Conservation (phyloP, 2,888 invertebrate genomes). For the Ichneumon xanthorius region DNA sequence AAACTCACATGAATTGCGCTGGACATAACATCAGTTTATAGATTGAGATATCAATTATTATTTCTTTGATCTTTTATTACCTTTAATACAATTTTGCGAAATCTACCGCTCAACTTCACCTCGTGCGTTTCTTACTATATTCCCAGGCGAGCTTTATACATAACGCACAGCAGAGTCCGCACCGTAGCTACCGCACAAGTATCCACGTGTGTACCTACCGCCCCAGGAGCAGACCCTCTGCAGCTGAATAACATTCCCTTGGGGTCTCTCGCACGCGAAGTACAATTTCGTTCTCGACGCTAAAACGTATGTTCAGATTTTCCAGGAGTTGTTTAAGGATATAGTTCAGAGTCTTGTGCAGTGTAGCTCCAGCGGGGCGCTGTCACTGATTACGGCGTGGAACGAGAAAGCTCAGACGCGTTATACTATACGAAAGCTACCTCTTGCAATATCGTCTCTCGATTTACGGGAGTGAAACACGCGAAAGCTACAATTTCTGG, state of each 20-base stretch:
- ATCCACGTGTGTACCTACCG: slow-evolving; percentile 7
- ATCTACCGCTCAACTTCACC: neutral
- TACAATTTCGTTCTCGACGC: slow-evolving; percentile 27
- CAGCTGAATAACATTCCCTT: slow-evolving; percentile 34
- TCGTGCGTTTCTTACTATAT: neutral
- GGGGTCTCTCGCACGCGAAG: slow-evolving; percentile 20
- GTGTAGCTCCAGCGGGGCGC: slow-evolving; percentile 29
- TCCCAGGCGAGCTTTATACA: neutral
- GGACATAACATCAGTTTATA: neutral
- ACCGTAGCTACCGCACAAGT: neutral
- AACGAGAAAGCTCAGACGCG: slow-evolving; percentile 47
- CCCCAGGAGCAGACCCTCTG: neutral
- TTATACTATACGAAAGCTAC: slow-evolving; percentile 47
- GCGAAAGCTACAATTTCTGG: slow-evolving; percentile 54
- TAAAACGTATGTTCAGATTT: slow-evolving; percentile 48
- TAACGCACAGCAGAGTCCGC: neutral
- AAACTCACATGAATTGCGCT: too few relatives aligned
- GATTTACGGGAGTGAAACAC: slow-evolving; percentile 58
- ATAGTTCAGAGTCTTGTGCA: slow-evolving; percentile 42
- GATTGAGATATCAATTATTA: neutral
- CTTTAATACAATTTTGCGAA: neutral
- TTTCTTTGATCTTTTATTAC: neutral
- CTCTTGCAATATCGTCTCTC: slow-evolving; percentile 31
- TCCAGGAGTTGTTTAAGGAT: slow-evolving; percentile 46
- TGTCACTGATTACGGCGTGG: slow-evolving; percentile 56